These are phyloP conservation scores for Muscicapa striata DNA, from an alignment of 2,797 vertebrate species.

Conservation along the genomic window DNA sequence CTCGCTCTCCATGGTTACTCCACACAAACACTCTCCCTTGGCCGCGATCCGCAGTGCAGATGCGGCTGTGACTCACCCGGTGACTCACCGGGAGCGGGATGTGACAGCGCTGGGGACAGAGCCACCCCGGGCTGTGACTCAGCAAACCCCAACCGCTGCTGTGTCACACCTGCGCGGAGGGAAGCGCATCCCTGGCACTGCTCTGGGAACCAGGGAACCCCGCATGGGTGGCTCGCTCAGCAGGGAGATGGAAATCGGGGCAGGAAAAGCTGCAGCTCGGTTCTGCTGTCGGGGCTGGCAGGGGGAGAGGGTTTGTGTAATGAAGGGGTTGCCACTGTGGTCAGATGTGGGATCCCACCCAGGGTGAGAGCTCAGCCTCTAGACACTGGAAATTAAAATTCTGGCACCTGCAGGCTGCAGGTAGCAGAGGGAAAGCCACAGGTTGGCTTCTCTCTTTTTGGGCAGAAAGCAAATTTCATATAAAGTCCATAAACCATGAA, in stretches of 20 bases:
- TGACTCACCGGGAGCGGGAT: conserved; percentile 50
- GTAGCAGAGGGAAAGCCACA: neutral
- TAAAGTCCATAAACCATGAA: neutral
- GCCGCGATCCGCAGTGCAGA: conserved; percentile 51
- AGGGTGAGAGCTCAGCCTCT: neutral
- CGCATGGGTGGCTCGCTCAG: neutral
- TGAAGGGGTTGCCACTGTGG: neutral
- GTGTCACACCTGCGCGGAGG: neutral
- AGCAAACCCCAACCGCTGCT: neutral
- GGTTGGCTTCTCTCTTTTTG: neutral
- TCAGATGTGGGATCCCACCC: neutral
- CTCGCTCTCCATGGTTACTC: conserved; percentile 63
- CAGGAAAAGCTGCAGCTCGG: neutral
- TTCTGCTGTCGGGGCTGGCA: neutral
- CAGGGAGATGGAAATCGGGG: neutral
- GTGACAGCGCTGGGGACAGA: neutral
- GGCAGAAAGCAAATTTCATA: neutral
- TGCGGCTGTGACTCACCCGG: conserved; percentile 50
- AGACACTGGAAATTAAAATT: neutral
- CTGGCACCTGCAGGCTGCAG: neutral
- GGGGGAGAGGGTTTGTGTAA: neutral
- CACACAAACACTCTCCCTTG: conserved; percentile 45
- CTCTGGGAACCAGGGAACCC: neutral
- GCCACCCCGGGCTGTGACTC: conserved; percentile 48
- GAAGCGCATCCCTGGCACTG: neutral